Evolutionary conservation across 2,113 vertebrate species (phyloP).

Genomic region (Danionella cerebrum): DNA sequence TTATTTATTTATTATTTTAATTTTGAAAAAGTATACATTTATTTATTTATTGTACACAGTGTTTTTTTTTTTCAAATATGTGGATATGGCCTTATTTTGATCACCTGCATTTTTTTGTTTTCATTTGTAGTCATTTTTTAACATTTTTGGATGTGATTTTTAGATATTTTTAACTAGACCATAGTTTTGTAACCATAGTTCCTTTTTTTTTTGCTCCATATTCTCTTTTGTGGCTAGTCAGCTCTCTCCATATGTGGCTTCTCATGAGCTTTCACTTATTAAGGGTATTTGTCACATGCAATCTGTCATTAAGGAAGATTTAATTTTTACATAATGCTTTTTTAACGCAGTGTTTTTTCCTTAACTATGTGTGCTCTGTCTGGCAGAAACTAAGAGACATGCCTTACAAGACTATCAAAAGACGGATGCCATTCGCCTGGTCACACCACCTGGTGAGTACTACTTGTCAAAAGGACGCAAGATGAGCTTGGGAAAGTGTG

Average conservation of each 20-base stretch:
- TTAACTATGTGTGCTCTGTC: not conserved
- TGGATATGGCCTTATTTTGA: no score
- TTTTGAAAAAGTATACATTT: no score
- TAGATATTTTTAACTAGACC: no score
- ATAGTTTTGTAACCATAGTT: not conserved
- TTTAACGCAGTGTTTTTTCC: no score
- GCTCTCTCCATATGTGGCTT: not conserved
- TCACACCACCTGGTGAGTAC: slow-evolving; percentile 64
- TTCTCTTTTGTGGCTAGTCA: not conserved
- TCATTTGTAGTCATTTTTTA: no score
- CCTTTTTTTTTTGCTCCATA: not conserved
- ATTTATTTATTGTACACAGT: no score
- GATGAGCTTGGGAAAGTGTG: slow-evolving; percentile 78
- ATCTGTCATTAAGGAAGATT: not conserved
- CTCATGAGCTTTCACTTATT: not conserved
- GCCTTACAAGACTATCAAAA: slow-evolving; percentile 89
- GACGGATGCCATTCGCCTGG: slow-evolving; percentile 71
- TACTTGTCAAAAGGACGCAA: slow-evolving; percentile 75
- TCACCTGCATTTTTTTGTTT: no score
- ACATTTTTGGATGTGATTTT: no score
- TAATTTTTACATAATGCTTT: no score
- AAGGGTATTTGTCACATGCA: not conserved
- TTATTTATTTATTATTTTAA: no score
- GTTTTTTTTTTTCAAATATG: no score
- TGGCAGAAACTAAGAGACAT: slow-evolving; percentile 79